Conservation (phyloP, 2,113 vertebrate species). For the Oncorhynchus keta region DNA sequence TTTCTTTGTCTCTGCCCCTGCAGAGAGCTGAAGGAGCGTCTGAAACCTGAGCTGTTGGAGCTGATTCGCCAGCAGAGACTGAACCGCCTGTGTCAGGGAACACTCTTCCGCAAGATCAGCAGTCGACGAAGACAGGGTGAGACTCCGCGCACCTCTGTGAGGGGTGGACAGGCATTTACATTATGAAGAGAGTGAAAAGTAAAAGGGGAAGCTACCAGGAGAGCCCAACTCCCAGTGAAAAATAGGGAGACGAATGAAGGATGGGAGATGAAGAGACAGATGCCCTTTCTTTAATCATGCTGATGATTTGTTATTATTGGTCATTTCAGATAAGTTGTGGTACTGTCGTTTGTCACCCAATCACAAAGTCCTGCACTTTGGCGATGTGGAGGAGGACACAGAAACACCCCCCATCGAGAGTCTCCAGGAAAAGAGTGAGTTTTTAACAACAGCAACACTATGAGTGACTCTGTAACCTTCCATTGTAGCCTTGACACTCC, state of each 20-base stretch:
- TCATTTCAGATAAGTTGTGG: conserved; percentile 89
- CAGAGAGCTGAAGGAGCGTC: conserved; percentile 89
- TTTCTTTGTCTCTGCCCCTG: background rate
- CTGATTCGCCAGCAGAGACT: conserved; percentile 93
- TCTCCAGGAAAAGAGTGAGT: conserved; percentile 89
- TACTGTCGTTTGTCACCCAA: conserved; percentile 96
- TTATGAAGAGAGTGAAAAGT: background rate
- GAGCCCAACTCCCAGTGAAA: conserved; percentile 80
- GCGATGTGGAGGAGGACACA: conserved; percentile 84
- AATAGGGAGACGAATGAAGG: no score
- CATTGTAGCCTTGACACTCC: background rate
- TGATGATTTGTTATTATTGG: background rate
- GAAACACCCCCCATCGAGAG: conserved; percentile 80
- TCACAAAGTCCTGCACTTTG: conserved; percentile 95
- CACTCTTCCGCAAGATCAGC: conserved; percentile 94
- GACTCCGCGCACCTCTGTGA: background rate
- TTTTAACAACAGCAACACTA: background rate
- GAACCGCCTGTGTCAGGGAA: conserved; percentile 90
- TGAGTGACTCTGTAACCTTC: background rate
- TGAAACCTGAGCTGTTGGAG: conserved; percentile 90
- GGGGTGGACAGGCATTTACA: background rate
- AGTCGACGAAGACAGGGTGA: conserved; percentile 91
- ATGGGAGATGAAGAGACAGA: no score
- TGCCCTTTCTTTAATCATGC: background rate
- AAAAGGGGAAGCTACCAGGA: conserved; percentile 76